Evolutionary conservation across 1,140 invertebrate species (phyloP), one percentile per base, ranked within the genome.

Genomic region (Drosophila sucinea): DNA sequence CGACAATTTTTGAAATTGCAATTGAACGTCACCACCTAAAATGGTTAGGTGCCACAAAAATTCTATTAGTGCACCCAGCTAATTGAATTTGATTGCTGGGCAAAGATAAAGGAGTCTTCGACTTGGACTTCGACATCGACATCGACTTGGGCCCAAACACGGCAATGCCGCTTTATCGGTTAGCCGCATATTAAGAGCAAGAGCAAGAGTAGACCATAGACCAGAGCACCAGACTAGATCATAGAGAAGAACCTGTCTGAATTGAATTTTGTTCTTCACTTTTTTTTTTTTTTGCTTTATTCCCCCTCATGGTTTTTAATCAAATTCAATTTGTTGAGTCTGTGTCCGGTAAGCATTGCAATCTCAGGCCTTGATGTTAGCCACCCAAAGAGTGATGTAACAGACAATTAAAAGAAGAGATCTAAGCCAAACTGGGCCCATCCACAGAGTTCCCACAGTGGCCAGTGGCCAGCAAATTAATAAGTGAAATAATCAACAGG

Each of bases 1-100:
- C 70, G 44, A 71, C 62, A 71, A 61, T 44, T 56, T 35, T 57
- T 58, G 56, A 58, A 58, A 58, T 58, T 58, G 56, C 32, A 33
- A 38, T 58, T 32, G 56, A 58, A 35, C 32, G 55, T 35, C 56
- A 35, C 33, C 56, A 58, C 56, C 56, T 30, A 30, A 62, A 62
- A 62, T 44, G 11, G 41, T 17, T 30, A 33, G 10, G 30, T 58
- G 56, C 55, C 55, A 57, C 27, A 30, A 62, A 47, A 47, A 44
- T 40, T 61, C 38, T 40, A 61, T 61, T 61, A 61, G 60, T 40
- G 25, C 40, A 51, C 2, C 44, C 44, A 29, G 40, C 40, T 30
- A 44, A 61, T 44, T 61, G 60, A 44, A 41, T 61, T 44, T 30
- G 25, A 30, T 61, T 44, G 38, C 17, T 58, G 56, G 56, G 17